phyloP scores from a whole-genome alignment of 2,113 vertebrate genomes.

The Neotragus moschatus region DNA sequence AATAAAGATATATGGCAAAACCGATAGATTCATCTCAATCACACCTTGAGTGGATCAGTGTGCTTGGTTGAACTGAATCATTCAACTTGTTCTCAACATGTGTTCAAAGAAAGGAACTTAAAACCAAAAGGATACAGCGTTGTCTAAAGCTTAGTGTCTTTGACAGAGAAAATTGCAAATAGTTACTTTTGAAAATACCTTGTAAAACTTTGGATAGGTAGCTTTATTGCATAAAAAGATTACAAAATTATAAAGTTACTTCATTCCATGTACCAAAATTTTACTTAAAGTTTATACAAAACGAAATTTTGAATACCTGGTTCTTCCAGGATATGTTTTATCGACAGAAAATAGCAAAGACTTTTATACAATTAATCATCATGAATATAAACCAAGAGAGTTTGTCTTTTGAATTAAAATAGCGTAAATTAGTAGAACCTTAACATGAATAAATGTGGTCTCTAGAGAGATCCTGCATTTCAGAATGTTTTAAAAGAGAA shows the following conservation, averaged over 20 bases:
- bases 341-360: not conserved
- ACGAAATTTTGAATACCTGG: not conserved
- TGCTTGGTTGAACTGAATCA: not conserved
- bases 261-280: not conserved
- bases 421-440: not conserved
- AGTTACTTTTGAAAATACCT: not conserved
- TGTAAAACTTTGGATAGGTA: not conserved
- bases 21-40: not conserved
- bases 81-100: not conserved
- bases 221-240: not conserved
- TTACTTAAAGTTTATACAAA: not conserved
- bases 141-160: not conserved
- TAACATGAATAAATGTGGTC: not conserved
- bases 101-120: not conserved
- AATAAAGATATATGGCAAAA: conserved; percentile 16
- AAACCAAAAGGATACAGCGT: not conserved
- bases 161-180: not conserved
- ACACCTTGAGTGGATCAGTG: not conserved
- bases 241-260: not conserved
- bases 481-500: not conserved
- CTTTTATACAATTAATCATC: not conserved
- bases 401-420: not conserved
- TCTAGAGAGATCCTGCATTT: not conserved
- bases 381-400: not conserved
- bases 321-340: not conserved